These are phyloP conservation scores for Hemitrygon akajei DNA, from an alignment of 2,797 vertebrate genomes.

Conservation along the genomic window DNA sequence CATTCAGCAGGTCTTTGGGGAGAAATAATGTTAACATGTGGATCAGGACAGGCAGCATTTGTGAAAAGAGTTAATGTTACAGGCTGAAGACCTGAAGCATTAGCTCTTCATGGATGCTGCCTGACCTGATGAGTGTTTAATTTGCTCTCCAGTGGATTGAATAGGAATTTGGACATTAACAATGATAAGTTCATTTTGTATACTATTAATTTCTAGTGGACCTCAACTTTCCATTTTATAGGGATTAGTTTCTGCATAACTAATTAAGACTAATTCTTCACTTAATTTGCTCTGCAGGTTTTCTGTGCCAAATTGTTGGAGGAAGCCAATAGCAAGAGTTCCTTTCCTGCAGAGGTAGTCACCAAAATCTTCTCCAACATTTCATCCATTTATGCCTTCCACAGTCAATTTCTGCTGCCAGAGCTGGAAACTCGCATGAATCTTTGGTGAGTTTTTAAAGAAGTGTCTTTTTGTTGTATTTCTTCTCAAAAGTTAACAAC, in stretches of 20 bases:
- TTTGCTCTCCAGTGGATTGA: too few species aligned
- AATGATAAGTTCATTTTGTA: too few species aligned
- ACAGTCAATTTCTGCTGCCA: conserved; percentile 88
- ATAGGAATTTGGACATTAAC: too few species aligned
- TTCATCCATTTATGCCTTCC: conserved; percentile 83
- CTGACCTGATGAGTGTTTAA: too few species aligned
- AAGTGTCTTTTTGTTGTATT: not conserved
- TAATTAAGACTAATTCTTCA: not conserved
- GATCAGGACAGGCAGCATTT: too few species aligned
- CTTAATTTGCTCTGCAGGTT: conserved; percentile 57
- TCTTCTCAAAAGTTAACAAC: not conserved
- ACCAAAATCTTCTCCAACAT: conserved; percentile 98
- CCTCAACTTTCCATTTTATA: too few species aligned
- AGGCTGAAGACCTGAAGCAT: too few species aligned
- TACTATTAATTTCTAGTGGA: too few species aligned
- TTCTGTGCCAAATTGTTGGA: conserved; percentile 83
- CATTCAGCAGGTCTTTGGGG: too few species aligned
- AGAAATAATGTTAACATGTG: too few species aligned
- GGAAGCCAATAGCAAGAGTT: conserved; percentile 79
- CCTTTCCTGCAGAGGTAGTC: conserved; percentile 83
- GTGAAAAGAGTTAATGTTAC: too few species aligned
- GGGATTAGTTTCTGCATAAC: not conserved
- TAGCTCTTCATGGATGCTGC: too few species aligned
- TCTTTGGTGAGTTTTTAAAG: conserved; percentile 73
- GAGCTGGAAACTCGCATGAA: conserved; percentile 93